Conservation (phyloP, 2,797 vertebrate species). For the Lemur catta region DNA sequence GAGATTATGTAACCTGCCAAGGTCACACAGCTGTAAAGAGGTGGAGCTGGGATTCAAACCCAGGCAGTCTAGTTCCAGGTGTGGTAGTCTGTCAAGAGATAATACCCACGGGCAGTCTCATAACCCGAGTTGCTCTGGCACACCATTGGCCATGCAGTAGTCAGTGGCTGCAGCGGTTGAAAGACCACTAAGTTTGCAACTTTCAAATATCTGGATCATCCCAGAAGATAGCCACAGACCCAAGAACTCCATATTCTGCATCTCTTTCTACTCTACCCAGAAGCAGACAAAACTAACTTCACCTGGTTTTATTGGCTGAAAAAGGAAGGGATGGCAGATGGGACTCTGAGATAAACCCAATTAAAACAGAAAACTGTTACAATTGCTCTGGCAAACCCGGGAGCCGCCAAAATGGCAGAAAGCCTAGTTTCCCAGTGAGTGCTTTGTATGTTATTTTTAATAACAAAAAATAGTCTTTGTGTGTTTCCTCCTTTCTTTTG, state of each 20-base stretch:
- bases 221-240: background rate
- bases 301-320: background rate
- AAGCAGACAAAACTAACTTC: background rate
- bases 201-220: background rate
- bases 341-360: background rate
- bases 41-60: background rate
- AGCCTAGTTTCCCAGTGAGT: background rate
- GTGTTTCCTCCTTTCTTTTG: background rate
- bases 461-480: background rate
- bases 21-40: background rate
- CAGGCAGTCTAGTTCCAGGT: background rate
- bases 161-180: background rate
- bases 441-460: constrained; percentile 36
- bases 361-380: background rate
- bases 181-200: background rate
- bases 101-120: background rate
- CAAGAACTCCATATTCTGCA: background rate
- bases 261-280: background rate
- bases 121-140: background rate
- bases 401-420: background rate
- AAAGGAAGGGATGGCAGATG: background rate
- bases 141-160: background rate
- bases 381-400: background rate
- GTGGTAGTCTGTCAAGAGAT: background rate
- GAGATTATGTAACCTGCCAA: background rate